Evolutionary conservation across 2,113 vertebrate species (phyloP), one percentile per base, ranked within the genome.

Genomic region (Chloropsis hardwickii): DNA sequence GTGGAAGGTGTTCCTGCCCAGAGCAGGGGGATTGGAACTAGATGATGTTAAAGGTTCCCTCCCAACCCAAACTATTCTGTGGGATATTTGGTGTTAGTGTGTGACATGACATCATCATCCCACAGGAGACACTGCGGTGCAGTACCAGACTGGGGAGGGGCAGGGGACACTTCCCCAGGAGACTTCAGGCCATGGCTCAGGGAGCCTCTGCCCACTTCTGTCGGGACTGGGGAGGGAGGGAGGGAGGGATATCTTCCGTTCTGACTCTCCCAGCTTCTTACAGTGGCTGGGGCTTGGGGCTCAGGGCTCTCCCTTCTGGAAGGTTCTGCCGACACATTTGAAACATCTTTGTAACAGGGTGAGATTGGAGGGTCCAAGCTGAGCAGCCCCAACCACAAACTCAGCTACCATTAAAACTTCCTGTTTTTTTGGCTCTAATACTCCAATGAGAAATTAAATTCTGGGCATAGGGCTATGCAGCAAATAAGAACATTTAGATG

Each of bases 81-180:
- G n/a, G 2, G 22, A 5, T 11, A 8, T 69, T 60, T 85, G 53
- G 15, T 1, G 0, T 50, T 50, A 60, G 7, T 47, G 21, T 3
- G 1, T 73, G 82, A 40, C 10, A 9, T 6, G 22, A 9, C 20
- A 23, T 58, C n/a, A 23, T 7, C 9, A 21, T 57, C 24, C 71
- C 27, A 39, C 0, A 1, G 18, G 21, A 67, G 39, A 54, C 12
- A 14, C 11, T 3, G 1, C 1, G 1, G 28, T 44, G 54, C 14
- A 8, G 28, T 37, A 40, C 13, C 42, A 67, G 51, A 11, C 28
- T n/a, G 14, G 9, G 18, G 53, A 69, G 37, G 14, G 37, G 17
- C 44, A 76, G 44, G 14, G 9, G 25, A 37, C 45, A 37, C 7
- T 67, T n/a, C 20, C 42, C 17, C 28, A 28, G 40, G 14, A 67